A percentile compares a stretch with the other conserved stretches of the same genome.
Conservation (phyloP, 2,113 vertebrate species). For the Micromys minutus region DNA sequence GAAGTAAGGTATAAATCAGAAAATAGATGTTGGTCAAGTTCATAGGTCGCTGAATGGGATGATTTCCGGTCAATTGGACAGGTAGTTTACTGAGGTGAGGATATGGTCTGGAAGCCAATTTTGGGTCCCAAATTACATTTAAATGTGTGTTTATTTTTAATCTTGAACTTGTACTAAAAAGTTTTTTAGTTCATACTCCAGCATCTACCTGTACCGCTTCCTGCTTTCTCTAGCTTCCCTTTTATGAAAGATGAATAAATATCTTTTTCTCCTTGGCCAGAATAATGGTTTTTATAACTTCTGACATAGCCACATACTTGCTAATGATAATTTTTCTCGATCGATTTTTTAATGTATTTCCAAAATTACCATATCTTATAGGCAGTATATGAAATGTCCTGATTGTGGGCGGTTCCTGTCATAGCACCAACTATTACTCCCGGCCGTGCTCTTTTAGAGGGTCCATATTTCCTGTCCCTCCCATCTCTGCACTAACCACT, state of each 20-base stretch:
- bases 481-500: no score
- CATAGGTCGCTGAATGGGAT: background rate
- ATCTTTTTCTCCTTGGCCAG: background rate
- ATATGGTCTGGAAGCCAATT: background rate
- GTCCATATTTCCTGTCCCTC: background rate
- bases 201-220: background rate
- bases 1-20: background rate
- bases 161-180: background rate
- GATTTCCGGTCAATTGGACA: no score
- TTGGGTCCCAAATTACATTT: background rate
- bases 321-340: background rate
- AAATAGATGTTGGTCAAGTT: background rate
- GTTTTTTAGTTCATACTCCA: background rate
- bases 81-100: background rate
- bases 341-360: background rate
- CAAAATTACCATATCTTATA: background rate
- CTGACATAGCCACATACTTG: background rate
- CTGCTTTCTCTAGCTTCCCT: background rate
- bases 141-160: slow-evolving; percentile 36
- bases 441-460: background rate
- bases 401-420: background rate
- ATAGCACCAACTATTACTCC: background rate
- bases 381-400: background rate
- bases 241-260: background rate
- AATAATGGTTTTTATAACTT: background rate